Evolutionary conservation across 2,888 invertebrate genomes (phyloP), one percentile per base, ranked within the genome.

Genomic region (Scaptomyza polygonia): DNA sequence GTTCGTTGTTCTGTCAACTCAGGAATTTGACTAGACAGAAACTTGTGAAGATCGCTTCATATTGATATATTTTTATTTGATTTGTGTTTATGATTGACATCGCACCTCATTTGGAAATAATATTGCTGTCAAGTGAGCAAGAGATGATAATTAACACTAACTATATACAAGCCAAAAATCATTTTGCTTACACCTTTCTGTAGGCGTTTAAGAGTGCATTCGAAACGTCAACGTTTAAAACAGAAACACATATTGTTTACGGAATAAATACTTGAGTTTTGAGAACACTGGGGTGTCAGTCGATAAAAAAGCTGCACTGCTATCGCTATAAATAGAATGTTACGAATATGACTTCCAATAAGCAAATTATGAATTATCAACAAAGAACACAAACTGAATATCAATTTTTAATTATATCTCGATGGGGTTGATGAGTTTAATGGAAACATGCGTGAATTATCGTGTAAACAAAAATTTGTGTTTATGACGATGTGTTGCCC

Each of bases 261-360:
- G 8, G 40, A 44, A 52, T 54, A 57, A 51, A 53, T 61, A 71
- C 59, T 54, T 36, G 44, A 5, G 45, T 25, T 21, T 21, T 21
- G 21, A 7, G 66, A n/a, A n/a, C n/a, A n/a, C n/a, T n/a, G n/a
- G n/a, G n/a, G n/a, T n/a, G n/a, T 8, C 16, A 5, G 45, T 30
- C 43, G 21, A 54, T 61, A 56, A 61, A 56, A 61, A 48, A n/a
- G 61, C 48, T 77, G 71, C 64, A 67, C 32, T n/a, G n/a, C n/a
- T n/a, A n/a, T n/a, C 5, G 42, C 62, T 83, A 80, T 73, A 83
- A 65, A 83, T 83, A 86, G 77, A 56, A 14, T 62, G 57, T 86
- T 80, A 83, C 86, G 83, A 76, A 83, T 59, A 27, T 45, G 27
- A 48, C 58, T 77, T 65, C 58, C 53, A 76, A 80, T 80, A 70